A percentile compares a stretch with the other conserved stretches of the same genome.
Conservation (phyloP, 2,888 invertebrate genomes). For the Suillia variegata region DNA sequence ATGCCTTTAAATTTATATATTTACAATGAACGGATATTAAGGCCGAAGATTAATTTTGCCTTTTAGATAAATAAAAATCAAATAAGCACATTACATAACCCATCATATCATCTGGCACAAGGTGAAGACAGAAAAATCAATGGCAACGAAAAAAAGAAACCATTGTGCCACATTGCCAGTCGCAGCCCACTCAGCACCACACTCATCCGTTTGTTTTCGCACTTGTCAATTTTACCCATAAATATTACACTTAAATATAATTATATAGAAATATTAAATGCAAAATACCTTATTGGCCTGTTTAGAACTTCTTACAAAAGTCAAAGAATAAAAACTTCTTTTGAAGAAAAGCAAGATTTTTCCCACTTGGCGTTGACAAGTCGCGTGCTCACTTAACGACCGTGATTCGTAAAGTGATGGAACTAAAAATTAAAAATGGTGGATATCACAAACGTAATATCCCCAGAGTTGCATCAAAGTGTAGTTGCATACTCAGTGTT, state of each 20-base stretch:
- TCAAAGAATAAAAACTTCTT: conserved; percentile 59
- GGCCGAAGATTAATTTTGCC: too few species aligned
- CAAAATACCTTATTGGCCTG: conserved; percentile 51
- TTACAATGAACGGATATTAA: too few species aligned
- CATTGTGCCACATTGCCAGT: not conserved
- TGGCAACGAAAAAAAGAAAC: conserved; percentile 25
- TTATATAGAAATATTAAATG: too few species aligned
- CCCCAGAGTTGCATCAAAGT: too few species aligned
- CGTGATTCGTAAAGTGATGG: conserved; percentile 57
- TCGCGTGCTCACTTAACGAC: conserved; percentile 61
- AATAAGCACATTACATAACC: conserved; percentile 51
- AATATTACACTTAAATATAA: too few species aligned
- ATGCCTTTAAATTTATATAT: too few species aligned
- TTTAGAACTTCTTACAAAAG: conserved; percentile 56
- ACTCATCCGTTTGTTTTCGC: not conserved
- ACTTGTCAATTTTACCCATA: conserved; percentile 5
- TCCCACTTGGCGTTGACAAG: conserved; percentile 50
- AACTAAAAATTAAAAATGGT: conserved; percentile 32
- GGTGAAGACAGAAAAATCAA: conserved; percentile 48
- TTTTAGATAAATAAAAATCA: too few species aligned
- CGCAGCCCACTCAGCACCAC: not conserved
- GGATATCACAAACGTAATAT: too few species aligned
- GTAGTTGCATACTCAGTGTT: too few species aligned
- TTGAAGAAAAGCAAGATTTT: conserved; percentile 52
- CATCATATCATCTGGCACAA: conserved; percentile 41